Evolutionary conservation across 2,888 invertebrate species (phyloP).

Genomic region (Catotricha subobsoleta): DNA sequence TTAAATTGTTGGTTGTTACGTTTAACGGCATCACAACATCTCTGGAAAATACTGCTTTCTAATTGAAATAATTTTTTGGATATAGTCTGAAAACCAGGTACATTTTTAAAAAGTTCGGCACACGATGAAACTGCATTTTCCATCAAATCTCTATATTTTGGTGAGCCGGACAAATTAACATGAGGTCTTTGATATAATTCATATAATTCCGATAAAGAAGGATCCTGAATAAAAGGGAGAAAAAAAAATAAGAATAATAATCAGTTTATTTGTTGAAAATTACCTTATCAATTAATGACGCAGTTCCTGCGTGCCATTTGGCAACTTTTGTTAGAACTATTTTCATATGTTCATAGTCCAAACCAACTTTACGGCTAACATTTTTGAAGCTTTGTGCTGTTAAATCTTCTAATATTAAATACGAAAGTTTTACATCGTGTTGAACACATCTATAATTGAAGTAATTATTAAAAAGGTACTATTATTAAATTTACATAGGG

Average conservation of each 20-base stretch:
- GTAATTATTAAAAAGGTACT: no score
- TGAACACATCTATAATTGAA: conserved; percentile 1
- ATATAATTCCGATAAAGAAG: neutral
- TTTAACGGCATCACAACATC: neutral
- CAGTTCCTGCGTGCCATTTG: conserved; percentile 2
- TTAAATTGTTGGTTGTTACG: conserved; percentile 2
- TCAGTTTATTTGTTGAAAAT: neutral
- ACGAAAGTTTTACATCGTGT: neutral
- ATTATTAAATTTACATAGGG: no score
- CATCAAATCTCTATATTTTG: neutral
- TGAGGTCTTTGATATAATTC: neutral
- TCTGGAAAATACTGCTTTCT: neutral
- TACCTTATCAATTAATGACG: neutral
- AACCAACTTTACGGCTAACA: neutral
- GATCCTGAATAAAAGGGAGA: no score
- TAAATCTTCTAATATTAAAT: conserved; percentile 4
- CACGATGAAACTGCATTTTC: neutral
- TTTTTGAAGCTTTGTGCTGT: neutral
- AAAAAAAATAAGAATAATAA: neutral
- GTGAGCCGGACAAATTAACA: neutral
- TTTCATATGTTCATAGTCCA: neutral
- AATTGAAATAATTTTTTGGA: neutral
- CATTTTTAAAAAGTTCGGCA: neutral
- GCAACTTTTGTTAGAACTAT: neutral
- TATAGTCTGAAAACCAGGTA: neutral